Percentiles rank a stretch among this genome's conserved stretches.
Conservation (phyloP, 2,888 invertebrate species). For the Liposcelis brunnea region DNA sequence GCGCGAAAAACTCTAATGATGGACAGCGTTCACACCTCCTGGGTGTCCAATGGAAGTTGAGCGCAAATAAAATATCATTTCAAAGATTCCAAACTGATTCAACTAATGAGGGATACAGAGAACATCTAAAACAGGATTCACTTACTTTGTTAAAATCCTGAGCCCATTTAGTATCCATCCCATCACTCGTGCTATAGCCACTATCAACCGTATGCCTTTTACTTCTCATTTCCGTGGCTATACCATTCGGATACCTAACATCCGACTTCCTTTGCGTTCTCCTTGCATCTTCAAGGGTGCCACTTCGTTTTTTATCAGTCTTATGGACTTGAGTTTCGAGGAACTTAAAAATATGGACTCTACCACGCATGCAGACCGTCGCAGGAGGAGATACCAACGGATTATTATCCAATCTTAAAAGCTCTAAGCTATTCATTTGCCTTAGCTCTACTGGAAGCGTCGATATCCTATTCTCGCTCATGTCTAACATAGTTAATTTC, state of each 20-base stretch:
- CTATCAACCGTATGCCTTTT: conserved; percentile 69
- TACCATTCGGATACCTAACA: conserved; percentile 27
- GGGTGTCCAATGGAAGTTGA: too few species aligned
- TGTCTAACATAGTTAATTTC: conserved; percentile 66
- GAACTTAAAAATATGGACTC: conserved; percentile 89
- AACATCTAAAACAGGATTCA: too few species aligned
- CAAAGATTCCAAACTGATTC: too few species aligned
- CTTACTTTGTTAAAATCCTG: conserved; percentile 33
- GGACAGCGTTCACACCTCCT: too few species aligned
- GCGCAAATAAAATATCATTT: too few species aligned
- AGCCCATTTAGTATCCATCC: conserved; percentile 68
- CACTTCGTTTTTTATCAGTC: conserved; percentile 35
- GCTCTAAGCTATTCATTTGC: conserved; percentile 67
- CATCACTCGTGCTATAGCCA: conserved; percentile 76
- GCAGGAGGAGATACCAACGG: conserved; percentile 84
- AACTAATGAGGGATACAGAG: too few species aligned
- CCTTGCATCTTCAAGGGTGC: conserved; percentile 25
- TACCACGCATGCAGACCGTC: conserved; percentile 81
- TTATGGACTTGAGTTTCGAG: conserved; percentile 75
- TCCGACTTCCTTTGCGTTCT: conserved; percentile 33
- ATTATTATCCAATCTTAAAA: conserved; percentile 70
- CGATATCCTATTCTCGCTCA: conserved; percentile 80
- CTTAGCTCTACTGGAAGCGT: conserved; percentile 75
- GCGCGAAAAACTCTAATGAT: too few species aligned
- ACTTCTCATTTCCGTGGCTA: conserved; percentile 29